Base-by-base conservation (phyloP, 2,888 invertebrate species). In the Omphaloscelis lunosa region DNA sequence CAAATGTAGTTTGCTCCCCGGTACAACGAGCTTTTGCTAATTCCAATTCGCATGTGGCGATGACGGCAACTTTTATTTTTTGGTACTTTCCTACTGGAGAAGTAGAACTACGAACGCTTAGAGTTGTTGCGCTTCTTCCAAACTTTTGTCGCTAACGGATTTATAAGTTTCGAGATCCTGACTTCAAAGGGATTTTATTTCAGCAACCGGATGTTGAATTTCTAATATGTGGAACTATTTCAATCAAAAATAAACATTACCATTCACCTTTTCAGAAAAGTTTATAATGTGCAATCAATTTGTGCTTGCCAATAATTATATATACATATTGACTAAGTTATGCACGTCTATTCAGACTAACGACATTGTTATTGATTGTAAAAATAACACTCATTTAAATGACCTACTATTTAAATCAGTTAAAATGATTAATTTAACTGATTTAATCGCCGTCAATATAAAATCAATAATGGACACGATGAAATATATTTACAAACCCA, bases 1-100 rank as follows among this genome's bases (percentile, higher is more conserved):
- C 69, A 88, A 89, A 89, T 86, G 66, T 80, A 85, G 80, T 89
- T 91, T 89, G 81, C 86, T 91, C 89, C 80, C 88, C 91, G 86
- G 91, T 93, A 92, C 89, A 91, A 87, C 86, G 87, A 91, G 90
- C 90, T 91, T 89, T 92, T 92, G 92, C 93, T 94, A 93, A 94
- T 94, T 93, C 92, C 93, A 86, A 93, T 92, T 93, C 94, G 92
- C 94, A 93, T 94, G 93, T 95, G 94, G 92, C 92, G 92, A 93
- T 93, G 93, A 93, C 92, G 92, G 92, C 89, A 89, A 92, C 92
- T 93, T 94, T 94, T 93, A 93, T 94, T 94, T 94, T 93, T 93
- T 91, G 92, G 91, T 93, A 90, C 90, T 92, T 91, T 88, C 89
- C 89, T 89, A 89, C 90, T 89, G 88, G 85, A 79, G 81, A 84